A percentile compares a stretch with the other conserved stretches of the same genome.
phyloP scores from a whole-genome alignment of 2,113 vertebrate species.

The Nyctibius bracteatus region DNA sequence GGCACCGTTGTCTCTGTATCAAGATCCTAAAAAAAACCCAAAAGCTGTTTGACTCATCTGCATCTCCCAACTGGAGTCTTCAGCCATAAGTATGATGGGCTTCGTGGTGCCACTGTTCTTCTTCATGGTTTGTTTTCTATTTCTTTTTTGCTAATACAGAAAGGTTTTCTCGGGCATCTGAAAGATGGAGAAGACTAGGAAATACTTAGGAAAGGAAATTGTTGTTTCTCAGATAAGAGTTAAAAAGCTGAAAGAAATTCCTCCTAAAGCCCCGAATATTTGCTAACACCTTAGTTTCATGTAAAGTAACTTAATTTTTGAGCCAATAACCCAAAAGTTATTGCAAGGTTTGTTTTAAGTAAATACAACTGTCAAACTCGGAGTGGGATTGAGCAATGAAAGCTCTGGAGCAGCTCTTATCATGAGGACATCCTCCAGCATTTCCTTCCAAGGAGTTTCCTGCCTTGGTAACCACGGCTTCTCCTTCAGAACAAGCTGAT shows the following conservation, averaged over 20 bases:
- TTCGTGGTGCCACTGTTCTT: background rate
- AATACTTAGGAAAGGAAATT: background rate
- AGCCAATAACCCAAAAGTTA: background rate
- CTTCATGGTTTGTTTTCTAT: background rate
- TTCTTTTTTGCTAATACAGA: background rate
- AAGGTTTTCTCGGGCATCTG: background rate
- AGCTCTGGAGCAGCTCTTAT: constrained; percentile 32
- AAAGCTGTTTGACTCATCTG: background rate
- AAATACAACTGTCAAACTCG: background rate
- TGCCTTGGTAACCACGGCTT: background rate
- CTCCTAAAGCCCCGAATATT: background rate
- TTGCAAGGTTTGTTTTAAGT: background rate
- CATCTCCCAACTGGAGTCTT: background rate
- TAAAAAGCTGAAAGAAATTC: background rate
- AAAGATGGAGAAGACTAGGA: background rate
- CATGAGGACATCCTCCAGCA: constrained; percentile 10
- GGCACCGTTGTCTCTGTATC: fast-evolving
- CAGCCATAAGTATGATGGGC: background rate
- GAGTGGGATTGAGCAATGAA: constrained; percentile 2
- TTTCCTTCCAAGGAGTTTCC: constrained; percentile 50
- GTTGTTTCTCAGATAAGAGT: background rate
- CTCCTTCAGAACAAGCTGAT: background rate
- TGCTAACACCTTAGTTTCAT: background rate
- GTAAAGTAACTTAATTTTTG: background rate
- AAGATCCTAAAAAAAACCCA: background rate